Conservation (phyloP, 2,113 vertebrate genomes). For the Scopus umbretta region DNA sequence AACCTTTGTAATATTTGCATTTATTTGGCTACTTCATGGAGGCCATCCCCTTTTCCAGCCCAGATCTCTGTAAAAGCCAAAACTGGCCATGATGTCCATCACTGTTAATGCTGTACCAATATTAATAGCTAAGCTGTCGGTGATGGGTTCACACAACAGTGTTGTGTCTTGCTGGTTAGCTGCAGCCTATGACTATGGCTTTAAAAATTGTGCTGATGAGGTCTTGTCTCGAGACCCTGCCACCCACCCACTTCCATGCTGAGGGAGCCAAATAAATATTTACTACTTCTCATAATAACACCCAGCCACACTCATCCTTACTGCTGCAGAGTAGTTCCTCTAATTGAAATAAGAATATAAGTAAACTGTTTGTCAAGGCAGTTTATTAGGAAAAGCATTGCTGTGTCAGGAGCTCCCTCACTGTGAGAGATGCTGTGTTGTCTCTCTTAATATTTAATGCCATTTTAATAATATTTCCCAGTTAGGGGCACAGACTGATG, state of each 20-base stretch:
- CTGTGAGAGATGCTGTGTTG: slow-evolving; percentile 44
- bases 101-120: background rate
- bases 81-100: background rate
- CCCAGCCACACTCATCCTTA: background rate
- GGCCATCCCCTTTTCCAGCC: background rate
- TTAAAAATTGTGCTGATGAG: background rate
- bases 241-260: background rate
- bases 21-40: background rate
- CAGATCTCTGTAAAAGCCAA: background rate
- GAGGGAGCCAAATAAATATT: slow-evolving; percentile 33
- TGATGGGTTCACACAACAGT: background rate
- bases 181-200: background rate
- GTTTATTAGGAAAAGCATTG: slow-evolving; percentile 59
- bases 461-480: slow-evolving; percentile 54
- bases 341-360: slow-evolving; percentile 61
- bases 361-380: slow-evolving; percentile 58
- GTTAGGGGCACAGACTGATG: slow-evolving; percentile 13
- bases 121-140: background rate
- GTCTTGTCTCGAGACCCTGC: background rate
- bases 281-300: slow-evolving; percentile 17
- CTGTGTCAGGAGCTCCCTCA: slow-evolving; percentile 56
- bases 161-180: background rate
- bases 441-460: slow-evolving; percentile 59
- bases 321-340: background rate
- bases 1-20: background rate